Evolutionary conservation across 2,113 vertebrate species (phyloP), one percentile per base, ranked within the genome.

Genomic region (Lepidothrix coronata): DNA sequence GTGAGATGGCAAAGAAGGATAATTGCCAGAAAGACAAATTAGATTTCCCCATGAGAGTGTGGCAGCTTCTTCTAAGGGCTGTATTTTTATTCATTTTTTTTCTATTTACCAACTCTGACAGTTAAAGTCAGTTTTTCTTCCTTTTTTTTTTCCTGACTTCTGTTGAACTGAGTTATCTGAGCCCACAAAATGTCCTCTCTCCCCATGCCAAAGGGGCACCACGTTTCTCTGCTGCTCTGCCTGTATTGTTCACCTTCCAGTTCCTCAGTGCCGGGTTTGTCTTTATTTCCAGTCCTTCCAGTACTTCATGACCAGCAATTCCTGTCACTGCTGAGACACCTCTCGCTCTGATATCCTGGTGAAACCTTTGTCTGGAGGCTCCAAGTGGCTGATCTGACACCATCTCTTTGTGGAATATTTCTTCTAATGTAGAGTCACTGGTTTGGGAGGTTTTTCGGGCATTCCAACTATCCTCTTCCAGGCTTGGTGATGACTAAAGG

Each of bases 111-210:
- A 33, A n/a, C 9, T 8, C 30, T 49, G 85, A 8, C 37, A 55
- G 52, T 77, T 12, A 55, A 67, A 76, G 25, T 28, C 5, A 37
- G 20, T 54, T 59, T 10, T 25, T 75, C 22, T 61, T 84, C 4
- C 33, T 23, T 74, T 57, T 21, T 11, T 39, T 33, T 10, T 10
- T 35, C 35, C 59, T 27, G 28, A 28, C 24, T 72, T 35, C 59
- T 59, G 8, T 33, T 68, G 55, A 43, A 49, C 0, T 1, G 35
- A 44, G 22, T 63, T 75, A 44, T 79, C 70, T 27, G 63, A 72
- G 27, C 15, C 43, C 6, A 10, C 41, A 15, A 0, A 15, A 0
- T 21, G 7, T 30, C 39, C 65, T 55, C 8, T 17, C 41, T 82
- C 11, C 72, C 43, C 28, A 6, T 11, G 31, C 12, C 33, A 46